Percentiles rank a stretch among this genome's conserved stretches.
phyloP scores from a whole-genome alignment of 2,797 vertebrate genomes.

The Zalophus californianus region DNA sequence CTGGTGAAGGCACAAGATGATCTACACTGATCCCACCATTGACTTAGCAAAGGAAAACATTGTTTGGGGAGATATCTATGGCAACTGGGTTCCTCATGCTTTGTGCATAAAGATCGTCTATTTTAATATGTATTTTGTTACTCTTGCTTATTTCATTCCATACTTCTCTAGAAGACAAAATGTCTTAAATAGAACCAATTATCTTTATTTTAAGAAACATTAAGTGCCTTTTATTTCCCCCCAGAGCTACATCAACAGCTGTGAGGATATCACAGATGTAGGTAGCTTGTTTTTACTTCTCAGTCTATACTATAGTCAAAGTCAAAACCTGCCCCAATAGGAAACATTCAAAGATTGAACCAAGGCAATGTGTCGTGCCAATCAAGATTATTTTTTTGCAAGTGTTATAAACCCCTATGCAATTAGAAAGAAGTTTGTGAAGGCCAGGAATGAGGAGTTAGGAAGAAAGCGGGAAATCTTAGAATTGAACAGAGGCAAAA shows the following conservation, averaged over 20 bases:
- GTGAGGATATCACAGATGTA: background rate
- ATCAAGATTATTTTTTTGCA: background rate
- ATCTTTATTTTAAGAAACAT: background rate
- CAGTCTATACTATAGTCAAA: background rate
- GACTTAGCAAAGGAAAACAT: background rate
- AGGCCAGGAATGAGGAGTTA: background rate
- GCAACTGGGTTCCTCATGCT: background rate
- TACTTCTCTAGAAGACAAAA: conserved; percentile 23
- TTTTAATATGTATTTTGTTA: background rate
- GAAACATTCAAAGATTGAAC: background rate
- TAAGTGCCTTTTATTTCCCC: background rate
- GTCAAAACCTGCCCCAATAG: background rate
- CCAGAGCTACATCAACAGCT: background rate
- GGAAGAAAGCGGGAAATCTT: background rate
- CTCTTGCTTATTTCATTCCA: background rate
- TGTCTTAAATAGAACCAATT: background rate
- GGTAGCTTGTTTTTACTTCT: background rate
- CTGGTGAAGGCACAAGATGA: too few relatives aligned
- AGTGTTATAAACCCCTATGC: background rate
- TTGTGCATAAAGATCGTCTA: background rate
- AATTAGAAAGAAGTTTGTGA: conserved; percentile 12
- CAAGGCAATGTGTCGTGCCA: background rate
- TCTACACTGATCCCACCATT: background rate
- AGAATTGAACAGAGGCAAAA: background rate
- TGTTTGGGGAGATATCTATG: background rate